A percentile compares a stretch with the other conserved stretches of the same genome.
phyloP scores from a whole-genome alignment of 2,113 vertebrate species.

The Hippocampus abdominalis region DNA sequence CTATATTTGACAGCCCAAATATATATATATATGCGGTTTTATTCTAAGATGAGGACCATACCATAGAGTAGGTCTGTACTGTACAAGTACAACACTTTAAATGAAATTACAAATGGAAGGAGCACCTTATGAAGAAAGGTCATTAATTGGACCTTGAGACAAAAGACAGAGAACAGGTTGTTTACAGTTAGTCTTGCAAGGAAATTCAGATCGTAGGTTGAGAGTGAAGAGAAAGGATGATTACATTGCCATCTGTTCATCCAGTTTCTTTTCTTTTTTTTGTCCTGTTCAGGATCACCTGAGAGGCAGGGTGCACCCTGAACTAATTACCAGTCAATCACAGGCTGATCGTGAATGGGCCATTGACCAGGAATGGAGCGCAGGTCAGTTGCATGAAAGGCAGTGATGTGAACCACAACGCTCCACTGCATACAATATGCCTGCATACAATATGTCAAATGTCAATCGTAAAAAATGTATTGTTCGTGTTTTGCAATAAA shows the following conservation, averaged over 20 bases:
- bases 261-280: neutral
- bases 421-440: neutral
- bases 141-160: conserved; percentile 8
- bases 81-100: conserved; percentile 33
- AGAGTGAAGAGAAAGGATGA: neutral
- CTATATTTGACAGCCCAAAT: no score
- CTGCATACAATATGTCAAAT: neutral
- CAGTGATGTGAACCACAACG: neutral
- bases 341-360: neutral
- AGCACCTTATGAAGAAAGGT: neutral
- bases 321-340: conserved; percentile 2
- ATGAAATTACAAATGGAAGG: conserved; percentile 26
- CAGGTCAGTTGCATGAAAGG: neutral
- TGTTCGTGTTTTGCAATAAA: neutral
- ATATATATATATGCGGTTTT: no score
- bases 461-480: neutral
- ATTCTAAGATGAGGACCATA: no score
- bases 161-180: neutral
- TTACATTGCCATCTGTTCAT: neutral
- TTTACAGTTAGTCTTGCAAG: conserved; percentile 2
- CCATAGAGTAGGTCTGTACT: neutral
- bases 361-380: neutral
- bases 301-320: neutral
- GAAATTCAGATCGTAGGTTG: neutral
- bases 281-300: neutral